A percentile compares a stretch with the other conserved stretches of the same genome.
Evolutionary conservation across 2,888 invertebrate genomes (phyloP).

Genomic region (Eupithecia abbreviata): DNA sequence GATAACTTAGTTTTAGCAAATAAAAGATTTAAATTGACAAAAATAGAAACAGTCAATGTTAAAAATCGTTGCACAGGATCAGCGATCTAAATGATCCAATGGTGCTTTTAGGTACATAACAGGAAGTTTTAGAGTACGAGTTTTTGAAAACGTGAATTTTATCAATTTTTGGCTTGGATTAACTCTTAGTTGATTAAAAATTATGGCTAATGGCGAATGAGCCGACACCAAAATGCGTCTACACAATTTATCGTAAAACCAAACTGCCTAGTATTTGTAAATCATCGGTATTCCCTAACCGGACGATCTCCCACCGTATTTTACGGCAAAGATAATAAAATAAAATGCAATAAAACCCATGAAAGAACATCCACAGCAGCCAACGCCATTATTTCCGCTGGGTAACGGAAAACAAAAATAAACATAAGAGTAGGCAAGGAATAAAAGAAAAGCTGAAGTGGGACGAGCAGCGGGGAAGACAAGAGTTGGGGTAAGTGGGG

Average conservation of each 20-base stretch:
- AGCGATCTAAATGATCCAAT: background rate
- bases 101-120: background rate
- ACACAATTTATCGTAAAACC: background rate
- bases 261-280: background rate
- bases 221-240: background rate
- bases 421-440: constrained; percentile 78
- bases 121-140: background rate
- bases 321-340: constrained; percentile 38
- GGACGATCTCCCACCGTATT: constrained; percentile 17
- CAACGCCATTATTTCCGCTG: constrained; percentile 77
- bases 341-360: constrained; percentile 40
- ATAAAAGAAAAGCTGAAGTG: constrained; percentile 81
- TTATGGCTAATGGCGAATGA: background rate
- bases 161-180: background rate
- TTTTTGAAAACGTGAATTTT: background rate
- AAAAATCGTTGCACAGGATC: background rate
- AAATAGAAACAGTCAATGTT: background rate
- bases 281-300: constrained; percentile 10
- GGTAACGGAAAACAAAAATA: constrained; percentile 83
- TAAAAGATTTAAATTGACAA: background rate
- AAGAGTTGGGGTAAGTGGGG: constrained; percentile 45
- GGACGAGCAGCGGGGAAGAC: constrained; percentile 74
- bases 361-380: constrained; percentile 58
- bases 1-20: background rate
- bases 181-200: background rate